phyloP scores from a whole-genome alignment of 2,888 invertebrate genomes.

The Ochlodes sylvanus region DNA sequence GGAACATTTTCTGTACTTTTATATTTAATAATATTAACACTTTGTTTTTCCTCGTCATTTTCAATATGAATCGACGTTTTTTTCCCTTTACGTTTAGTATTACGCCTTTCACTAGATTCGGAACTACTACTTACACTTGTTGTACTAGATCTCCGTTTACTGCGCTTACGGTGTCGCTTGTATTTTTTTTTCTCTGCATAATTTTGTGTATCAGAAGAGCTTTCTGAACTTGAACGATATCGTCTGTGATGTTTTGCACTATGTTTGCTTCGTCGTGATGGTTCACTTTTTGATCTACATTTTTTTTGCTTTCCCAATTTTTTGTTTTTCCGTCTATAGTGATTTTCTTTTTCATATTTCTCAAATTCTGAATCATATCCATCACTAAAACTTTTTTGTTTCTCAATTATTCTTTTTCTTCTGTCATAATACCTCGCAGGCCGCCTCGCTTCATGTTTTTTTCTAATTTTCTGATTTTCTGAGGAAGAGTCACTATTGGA shows the following conservation, averaged over 20 bases:
- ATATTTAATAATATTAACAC: slow-evolving; percentile 78
- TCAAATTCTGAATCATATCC: slow-evolving; percentile 73
- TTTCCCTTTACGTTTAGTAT: slow-evolving; percentile 74
- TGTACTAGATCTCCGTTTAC: slow-evolving; percentile 71
- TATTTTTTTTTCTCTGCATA: slow-evolving; percentile 70
- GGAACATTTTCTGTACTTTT: slow-evolving; percentile 55
- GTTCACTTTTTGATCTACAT: slow-evolving; percentile 80
- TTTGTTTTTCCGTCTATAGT: slow-evolving; percentile 57
- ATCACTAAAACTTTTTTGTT: slow-evolving; percentile 81
- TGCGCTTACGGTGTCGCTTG: slow-evolving; percentile 72
- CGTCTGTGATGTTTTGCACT: slow-evolving; percentile 61
- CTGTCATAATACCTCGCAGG: slow-evolving; percentile 65
- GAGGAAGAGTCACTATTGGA: slow-evolving; percentile 78
- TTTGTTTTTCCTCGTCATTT: slow-evolving; percentile 75
- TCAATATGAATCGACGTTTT: slow-evolving; percentile 79
- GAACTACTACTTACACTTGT: slow-evolving; percentile 75
- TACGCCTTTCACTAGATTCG: slow-evolving; percentile 73
- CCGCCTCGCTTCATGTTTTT: slow-evolving; percentile 59
- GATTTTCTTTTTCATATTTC: slow-evolving; percentile 54
- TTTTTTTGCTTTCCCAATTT: slow-evolving; percentile 60
- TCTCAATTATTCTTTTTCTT: slow-evolving; percentile 63
- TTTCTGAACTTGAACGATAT: slow-evolving; percentile 66
- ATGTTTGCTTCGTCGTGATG: slow-evolving; percentile 64
- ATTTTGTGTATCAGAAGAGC: slow-evolving; percentile 67
- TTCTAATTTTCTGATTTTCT: slow-evolving; percentile 65